phyloP scores from a whole-genome alignment of 2,888 invertebrate genomes.

The Lepetodrilus schrolli region DNA sequence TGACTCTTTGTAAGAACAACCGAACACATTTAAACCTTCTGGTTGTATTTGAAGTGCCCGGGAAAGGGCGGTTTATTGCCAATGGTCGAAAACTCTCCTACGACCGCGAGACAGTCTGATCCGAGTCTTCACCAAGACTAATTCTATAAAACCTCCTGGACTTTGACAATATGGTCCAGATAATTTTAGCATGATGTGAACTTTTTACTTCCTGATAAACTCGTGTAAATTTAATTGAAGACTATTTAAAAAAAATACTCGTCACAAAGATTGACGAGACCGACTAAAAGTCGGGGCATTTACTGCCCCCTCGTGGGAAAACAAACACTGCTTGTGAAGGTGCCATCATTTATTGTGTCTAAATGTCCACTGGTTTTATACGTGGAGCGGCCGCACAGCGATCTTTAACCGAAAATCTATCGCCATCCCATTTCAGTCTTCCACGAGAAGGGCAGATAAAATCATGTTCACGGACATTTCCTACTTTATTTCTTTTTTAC shows the following conservation, averaged over 20 bases:
- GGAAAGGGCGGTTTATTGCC: too few species aligned
- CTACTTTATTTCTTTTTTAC: slow-evolving; percentile 4
- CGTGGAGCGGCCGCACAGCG: background rate
- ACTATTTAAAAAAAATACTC: background rate
- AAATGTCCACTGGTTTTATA: background rate
- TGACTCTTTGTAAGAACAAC: too few species aligned
- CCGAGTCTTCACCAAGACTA: too few species aligned
- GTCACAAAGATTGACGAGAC: background rate
- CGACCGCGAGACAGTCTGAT: too few species aligned
- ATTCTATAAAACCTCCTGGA: background rate
- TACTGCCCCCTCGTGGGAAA: background rate
- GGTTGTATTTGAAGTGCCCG: too few species aligned
- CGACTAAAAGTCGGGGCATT: background rate
- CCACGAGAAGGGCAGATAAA: background rate
- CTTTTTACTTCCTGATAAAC: slow-evolving; percentile 16
- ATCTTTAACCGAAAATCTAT: slow-evolving; percentile 13
- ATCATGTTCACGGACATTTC: background rate
- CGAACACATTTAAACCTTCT: too few species aligned
- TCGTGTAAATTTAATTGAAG: slow-evolving; percentile 25
- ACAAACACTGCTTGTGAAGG: background rate
- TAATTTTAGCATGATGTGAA: slow-evolving; percentile 14
- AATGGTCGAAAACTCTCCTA: too few species aligned
- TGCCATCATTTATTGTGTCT: slow-evolving; percentile 1
- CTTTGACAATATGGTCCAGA: slow-evolving; percentile 20
- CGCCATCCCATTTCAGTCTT: background rate